Evolutionary conservation across 2,113 vertebrate species (phyloP), one percentile per base, ranked within the genome.

Genomic region (Pomatostomus ruficeps): DNA sequence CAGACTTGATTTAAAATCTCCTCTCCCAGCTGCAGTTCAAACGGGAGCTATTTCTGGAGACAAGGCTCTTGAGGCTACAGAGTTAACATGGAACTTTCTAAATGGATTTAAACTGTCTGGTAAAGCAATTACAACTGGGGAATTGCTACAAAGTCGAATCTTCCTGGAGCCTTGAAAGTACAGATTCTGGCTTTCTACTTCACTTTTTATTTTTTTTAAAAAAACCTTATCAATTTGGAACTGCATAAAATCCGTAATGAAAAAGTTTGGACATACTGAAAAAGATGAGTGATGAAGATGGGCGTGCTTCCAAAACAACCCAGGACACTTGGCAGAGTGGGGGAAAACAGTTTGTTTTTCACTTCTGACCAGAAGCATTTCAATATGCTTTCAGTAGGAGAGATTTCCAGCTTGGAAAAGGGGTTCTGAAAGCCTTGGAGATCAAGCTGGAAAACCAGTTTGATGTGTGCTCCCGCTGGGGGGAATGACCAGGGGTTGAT

Each of bases 31-130:
- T 59, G 36, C 65, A 67, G 61, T 61, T 92, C 84, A 78, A 48
- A 57, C 2, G 0, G 29, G 49, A 89, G 49, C 83, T 91, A 36
- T 91, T 95, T 88, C 76, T 89, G 80, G 52, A 89, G 85, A 63
- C 33, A 52, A 79, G 77, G 65, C 66, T 89, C 77, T 94, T 36
- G 46, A 75, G 76, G 91, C 61, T 79, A 35, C 63, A 26, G 57
- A 89, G 49, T 82, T 94, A 85, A 89, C 71, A 28, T 38, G 66
- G 45, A 79, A 79, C 85, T 68, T 94, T 85, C 59, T 51, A 80
- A 94, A 85, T 59, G 35, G 55, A 70, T 92, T 97, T 93, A 73
- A 93, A 92, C 79, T 80, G 38, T 70, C 63, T 85, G 40, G 46
- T 38, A 77, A 85, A 55, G 72, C 82, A 95, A 42, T 93, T 94